phyloP scores from a whole-genome alignment of 2,113 vertebrate genomes.

The Etia nguti region DNA sequence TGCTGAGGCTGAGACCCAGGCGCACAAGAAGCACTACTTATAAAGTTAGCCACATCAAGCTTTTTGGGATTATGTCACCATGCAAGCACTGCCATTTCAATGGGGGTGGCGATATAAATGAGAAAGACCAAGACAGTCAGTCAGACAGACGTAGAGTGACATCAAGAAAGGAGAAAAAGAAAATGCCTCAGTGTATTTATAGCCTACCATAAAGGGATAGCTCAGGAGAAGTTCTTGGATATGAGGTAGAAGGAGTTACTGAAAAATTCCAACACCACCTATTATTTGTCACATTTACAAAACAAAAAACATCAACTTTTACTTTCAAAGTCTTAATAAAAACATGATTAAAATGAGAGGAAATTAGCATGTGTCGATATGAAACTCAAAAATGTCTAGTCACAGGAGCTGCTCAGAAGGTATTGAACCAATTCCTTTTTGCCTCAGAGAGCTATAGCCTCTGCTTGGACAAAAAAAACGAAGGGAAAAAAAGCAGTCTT shows the following conservation, averaged over 20 bases:
- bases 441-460: background rate
- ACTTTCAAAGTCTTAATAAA: background rate
- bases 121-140: background rate
- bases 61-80: conserved; percentile 72
- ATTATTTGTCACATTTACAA: background rate
- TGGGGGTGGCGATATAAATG: conserved; percentile 11
- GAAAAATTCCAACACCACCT: background rate
- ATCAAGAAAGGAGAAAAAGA: background rate
- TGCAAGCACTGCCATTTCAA: conserved; percentile 59
- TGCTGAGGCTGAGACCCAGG: conserved; percentile 72
- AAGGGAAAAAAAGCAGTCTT: background rate
- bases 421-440: background rate
- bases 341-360: background rate
- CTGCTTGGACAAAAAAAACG: background rate
- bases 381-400: background rate
- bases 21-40: conserved; percentile 72
- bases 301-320: background rate
- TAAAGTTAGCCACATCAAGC: conserved; percentile 74
- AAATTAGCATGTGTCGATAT: background rate
- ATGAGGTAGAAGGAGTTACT: background rate
- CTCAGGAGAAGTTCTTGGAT: background rate
- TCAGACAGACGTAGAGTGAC: conserved; percentile 5
- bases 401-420: background rate
- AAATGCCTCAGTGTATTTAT: conserved; percentile 25
- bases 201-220: background rate